These are phyloP conservation scores for Tridacna gigas DNA, from an alignment of 2,888 invertebrate species.

Conservation along the genomic window DNA sequence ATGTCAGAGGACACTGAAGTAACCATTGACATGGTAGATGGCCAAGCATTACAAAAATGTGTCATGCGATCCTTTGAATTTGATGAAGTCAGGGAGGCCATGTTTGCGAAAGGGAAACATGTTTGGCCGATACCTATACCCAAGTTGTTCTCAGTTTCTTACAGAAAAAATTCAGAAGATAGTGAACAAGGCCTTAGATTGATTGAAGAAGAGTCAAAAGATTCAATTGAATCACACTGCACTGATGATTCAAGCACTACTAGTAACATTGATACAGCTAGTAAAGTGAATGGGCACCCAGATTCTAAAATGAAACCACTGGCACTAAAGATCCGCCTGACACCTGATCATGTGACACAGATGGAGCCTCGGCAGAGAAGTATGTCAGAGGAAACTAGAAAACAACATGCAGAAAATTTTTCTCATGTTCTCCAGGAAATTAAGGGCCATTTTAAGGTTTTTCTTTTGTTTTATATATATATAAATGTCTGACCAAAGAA, in stretches of 20 bases:
- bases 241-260: too few relatives aligned
- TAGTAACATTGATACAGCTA: too few relatives aligned
- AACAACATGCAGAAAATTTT: not conserved
- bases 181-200: not conserved
- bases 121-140: not conserved
- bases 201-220: not conserved
- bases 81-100: slow-evolving; percentile 6
- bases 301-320: not conserved
- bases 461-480: too few relatives aligned
- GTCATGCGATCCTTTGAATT: slow-evolving; percentile 9
- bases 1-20: not conserved
- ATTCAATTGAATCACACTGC: too few relatives aligned
- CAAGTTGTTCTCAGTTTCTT: not conserved
- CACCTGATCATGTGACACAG: not conserved
- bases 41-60: slow-evolving; percentile 5
- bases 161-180: not conserved
- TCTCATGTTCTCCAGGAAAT: slow-evolving; percentile 7
- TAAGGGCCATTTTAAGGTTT: not conserved
- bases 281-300: not conserved
- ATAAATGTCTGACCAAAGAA: too few relatives aligned
- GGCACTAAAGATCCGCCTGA: not conserved
- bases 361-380: not conserved
- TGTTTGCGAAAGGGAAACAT: not conserved
- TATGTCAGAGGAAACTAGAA: not conserved
- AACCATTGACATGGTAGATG: not conserved